phyloP scores from a whole-genome alignment of 2,797 vertebrate species.

The Gallinago stenura region DNA sequence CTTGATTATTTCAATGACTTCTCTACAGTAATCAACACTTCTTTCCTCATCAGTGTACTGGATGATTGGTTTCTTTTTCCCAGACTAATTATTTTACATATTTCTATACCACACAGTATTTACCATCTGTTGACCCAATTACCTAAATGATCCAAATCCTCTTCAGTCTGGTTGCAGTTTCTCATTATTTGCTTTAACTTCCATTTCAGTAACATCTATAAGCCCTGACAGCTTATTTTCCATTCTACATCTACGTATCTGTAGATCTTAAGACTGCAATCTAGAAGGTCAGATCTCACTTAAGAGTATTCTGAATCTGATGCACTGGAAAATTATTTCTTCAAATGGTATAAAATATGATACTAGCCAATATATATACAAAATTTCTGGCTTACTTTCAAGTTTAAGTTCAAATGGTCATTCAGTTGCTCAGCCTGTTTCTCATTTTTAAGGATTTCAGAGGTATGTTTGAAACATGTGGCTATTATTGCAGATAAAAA shows the following conservation, averaged over 20 bases:
- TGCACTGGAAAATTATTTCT: background rate
- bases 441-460: background rate
- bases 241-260: background rate
- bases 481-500: background rate
- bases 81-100: slow-evolving; percentile 85
- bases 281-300: background rate
- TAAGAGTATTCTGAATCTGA: background rate
- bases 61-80: slow-evolving; percentile 84
- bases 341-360: background rate
- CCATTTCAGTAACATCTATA: background rate
- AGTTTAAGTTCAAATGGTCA: background rate
- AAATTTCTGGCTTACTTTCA: background rate
- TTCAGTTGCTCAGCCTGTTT: background rate
- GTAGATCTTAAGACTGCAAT: background rate
- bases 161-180: background rate
- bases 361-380: background rate
- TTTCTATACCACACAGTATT: slow-evolving; percentile 41
- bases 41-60: slow-evolving; percentile 82
- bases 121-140: slow-evolving; percentile 47
- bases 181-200: slow-evolving; percentile 11
- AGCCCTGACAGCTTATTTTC: background rate
- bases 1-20: slow-evolving; percentile 78
- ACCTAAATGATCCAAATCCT: slow-evolving; percentile 33
- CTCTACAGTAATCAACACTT: slow-evolving; percentile 85
- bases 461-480: background rate